phyloP scores from a whole-genome alignment of 2,113 vertebrate genomes.

The Pangasianodon hypophthalmus region DNA sequence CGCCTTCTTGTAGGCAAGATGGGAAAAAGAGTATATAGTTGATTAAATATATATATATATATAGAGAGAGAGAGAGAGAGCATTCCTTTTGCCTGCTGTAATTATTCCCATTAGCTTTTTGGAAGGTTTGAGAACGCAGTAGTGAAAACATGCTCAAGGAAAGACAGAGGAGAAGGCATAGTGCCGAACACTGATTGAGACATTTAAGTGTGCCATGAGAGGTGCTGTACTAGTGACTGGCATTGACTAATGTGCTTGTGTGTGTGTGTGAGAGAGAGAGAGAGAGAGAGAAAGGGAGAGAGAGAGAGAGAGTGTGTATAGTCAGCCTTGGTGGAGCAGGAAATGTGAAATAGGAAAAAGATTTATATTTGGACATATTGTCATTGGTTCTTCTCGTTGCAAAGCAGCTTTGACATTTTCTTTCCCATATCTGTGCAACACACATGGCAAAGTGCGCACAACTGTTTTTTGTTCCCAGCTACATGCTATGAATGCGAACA shows the following conservation, averaged over 20 bases:
- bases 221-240: neutral
- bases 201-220: neutral
- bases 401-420: neutral
- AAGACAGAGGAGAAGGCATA: neutral
- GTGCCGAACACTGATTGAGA: neutral
- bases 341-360: constrained; percentile 4
- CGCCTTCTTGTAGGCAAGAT: neutral
- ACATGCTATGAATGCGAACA: neutral
- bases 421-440: neutral
- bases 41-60: too few species aligned
- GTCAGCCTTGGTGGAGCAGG: neutral
- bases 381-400: neutral
- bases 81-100: neutral
- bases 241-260: neutral
- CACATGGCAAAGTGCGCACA: neutral
- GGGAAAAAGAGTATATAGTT: neutral
- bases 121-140: neutral
- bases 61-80: neutral
- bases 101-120: neutral
- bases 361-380: neutral
- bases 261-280: neutral
- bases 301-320: neutral
- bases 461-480: neutral
- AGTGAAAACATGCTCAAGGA: neutral
- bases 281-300: neutral